A percentile compares a stretch with the other conserved stretches of the same genome.
Evolutionary conservation across 2,888 invertebrate genomes (phyloP).

Genomic region (Sceliomorpha sp.): DNA sequence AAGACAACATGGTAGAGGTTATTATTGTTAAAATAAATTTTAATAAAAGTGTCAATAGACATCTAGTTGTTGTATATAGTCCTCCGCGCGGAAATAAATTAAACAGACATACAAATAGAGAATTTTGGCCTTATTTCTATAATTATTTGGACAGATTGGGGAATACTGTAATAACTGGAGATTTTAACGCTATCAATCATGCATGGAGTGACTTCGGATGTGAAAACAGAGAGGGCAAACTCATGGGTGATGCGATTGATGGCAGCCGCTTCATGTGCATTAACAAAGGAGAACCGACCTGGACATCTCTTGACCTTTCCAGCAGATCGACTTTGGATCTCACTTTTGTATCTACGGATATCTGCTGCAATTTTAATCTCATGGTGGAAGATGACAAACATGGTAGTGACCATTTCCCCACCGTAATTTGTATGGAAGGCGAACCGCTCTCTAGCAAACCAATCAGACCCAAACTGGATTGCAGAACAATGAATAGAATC

Average conservation of each 20-base stretch:
- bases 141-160: not conserved
- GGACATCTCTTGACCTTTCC: not conserved
- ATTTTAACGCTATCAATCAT: not conserved
- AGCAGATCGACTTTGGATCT: not conserved
- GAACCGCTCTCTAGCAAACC: not conserved
- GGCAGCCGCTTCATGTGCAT: not conserved
- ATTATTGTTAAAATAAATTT: too few species aligned
- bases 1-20: not conserved
- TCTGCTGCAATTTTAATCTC: not conserved
- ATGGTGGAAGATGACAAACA: not conserved
- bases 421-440: not conserved
- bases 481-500: not conserved
- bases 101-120: not conserved
- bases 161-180: not conserved
- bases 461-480: not conserved
- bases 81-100: not conserved
- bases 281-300: not conserved
- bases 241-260: not conserved
- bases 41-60: not conserved
- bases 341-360: not conserved
- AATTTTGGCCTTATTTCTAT: not conserved
- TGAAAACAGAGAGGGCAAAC: not conserved
- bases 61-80: not conserved
- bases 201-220: not conserved
- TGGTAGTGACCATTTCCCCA: constrained; percentile 1